Conservation (phyloP, 2,113 vertebrate genomes). For the Myiopsitta monachus region DNA sequence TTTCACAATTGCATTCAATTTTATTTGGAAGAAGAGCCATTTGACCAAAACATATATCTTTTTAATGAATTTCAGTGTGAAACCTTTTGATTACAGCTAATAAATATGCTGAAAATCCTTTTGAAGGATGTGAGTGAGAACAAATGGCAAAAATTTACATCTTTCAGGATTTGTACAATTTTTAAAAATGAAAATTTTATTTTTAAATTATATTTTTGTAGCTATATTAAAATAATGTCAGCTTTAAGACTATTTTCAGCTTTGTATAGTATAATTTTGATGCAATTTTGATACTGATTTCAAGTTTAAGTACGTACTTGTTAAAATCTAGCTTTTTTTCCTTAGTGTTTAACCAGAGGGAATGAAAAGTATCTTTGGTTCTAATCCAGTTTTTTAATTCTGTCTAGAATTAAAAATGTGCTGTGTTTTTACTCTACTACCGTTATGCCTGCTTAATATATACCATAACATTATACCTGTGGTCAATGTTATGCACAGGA, state of each 20-base stretch:
- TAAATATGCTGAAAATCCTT: not conserved
- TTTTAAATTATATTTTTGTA: not conserved
- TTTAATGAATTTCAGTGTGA: not conserved
- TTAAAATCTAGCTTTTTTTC: not conserved
- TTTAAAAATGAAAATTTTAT: not conserved
- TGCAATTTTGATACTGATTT: not conserved
- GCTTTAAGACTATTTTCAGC: not conserved
- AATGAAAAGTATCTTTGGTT: not conserved
- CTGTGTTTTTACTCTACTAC: not conserved
- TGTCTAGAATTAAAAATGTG: not conserved
- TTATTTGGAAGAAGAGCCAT: not conserved
- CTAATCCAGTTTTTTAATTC: not conserved
- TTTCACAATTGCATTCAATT: not conserved
- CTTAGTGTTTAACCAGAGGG: not conserved
- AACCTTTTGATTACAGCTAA: not conserved
- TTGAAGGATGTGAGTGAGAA: not conserved
- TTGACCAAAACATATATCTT: not conserved
- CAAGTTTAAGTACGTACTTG: not conserved
- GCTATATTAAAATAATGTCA: not conserved
- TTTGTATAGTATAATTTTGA: not conserved
- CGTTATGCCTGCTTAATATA: not conserved
- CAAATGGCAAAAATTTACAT: not conserved
- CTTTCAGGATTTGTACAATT: not conserved
- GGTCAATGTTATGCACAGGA: not conserved
- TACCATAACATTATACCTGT: not conserved